Conservation (phyloP, 2,888 invertebrate species). For the Aspidiotus destructor region DNA sequence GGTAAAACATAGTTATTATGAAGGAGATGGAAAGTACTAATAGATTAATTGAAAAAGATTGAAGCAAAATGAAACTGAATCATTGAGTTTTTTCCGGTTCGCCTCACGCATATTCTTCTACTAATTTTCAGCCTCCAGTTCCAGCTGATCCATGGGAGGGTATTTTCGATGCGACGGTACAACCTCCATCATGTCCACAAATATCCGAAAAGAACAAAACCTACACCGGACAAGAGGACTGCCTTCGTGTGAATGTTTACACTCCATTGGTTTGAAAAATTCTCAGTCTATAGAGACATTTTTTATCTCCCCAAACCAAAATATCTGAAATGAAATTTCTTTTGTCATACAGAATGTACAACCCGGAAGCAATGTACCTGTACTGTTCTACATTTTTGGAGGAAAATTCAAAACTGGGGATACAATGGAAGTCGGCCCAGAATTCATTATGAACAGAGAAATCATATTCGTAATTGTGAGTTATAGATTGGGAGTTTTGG, state of each 20-base stretch:
- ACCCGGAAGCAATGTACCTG: neutral
- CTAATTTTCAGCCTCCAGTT: neutral
- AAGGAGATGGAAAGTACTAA: too few species aligned
- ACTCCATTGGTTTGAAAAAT: conserved; percentile 40
- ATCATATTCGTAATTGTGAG: conserved; percentile 42
- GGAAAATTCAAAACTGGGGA: neutral
- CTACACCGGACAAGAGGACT: conserved; percentile 47
- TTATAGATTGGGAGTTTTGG: conserved; percentile 42
- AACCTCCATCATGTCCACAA: neutral
- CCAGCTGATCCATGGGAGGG: neutral
- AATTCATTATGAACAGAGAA: conserved; percentile 32
- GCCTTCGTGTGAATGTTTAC: conserved; percentile 47
- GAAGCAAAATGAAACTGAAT: too few species aligned
- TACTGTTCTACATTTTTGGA: neutral
- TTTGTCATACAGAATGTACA: neutral
- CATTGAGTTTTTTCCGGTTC: too few species aligned
- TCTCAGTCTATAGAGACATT: too few species aligned
- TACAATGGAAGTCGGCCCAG: neutral
- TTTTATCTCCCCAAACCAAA: too few species aligned
- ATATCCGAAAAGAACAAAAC: conserved; percentile 39
- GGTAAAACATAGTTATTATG: too few species aligned
- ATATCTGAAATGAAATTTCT: too few species aligned
- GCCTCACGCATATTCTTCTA: too few species aligned
- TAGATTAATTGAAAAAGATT: too few species aligned
- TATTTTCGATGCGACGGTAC: neutral